Conservation (phyloP, 1,140 invertebrate genomes). For the Episyrphus balteatus region DNA sequence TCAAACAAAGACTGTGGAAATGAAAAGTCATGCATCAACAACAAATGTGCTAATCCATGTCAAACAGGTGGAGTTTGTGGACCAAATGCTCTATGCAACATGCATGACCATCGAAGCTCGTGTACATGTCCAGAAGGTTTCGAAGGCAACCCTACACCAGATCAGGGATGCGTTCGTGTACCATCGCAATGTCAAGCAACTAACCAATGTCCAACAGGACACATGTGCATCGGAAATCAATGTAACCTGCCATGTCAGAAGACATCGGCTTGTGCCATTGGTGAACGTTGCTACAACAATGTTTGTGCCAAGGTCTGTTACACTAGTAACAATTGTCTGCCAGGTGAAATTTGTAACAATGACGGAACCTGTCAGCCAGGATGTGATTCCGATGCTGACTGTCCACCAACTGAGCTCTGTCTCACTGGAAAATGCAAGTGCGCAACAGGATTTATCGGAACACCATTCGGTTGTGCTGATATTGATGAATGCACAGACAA, state of each 20-base stretch:
- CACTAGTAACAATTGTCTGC: slow-evolving; percentile 75
- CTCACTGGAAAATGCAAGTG: slow-evolving; percentile 68
- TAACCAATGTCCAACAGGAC: slow-evolving; percentile 57
- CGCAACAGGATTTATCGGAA: slow-evolving; percentile 54
- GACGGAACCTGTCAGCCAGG: slow-evolving; percentile 71
- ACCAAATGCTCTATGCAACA: slow-evolving; percentile 69
- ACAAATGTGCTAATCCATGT: slow-evolving; percentile 76
- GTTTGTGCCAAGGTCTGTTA: slow-evolving; percentile 78
- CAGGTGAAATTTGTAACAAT: slow-evolving; percentile 73
- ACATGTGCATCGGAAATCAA: slow-evolving; percentile 59
- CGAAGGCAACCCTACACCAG: slow-evolving; percentile 73
- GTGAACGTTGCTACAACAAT: slow-evolving; percentile 68
- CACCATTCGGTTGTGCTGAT: slow-evolving; percentile 59
- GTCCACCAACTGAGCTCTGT: slow-evolving; percentile 68
- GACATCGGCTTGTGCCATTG: slow-evolving; percentile 60
- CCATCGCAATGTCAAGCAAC: slow-evolving; percentile 50
- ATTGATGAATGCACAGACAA: slow-evolving; percentile 66
- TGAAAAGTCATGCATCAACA: slow-evolving; percentile 67
- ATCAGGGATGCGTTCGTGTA: slow-evolving; percentile 75
- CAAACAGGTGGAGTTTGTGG: slow-evolving; percentile 63
- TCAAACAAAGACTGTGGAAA: slow-evolving; percentile 65
- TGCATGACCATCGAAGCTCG: slow-evolving; percentile 53
- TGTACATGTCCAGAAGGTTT: slow-evolving; percentile 75
- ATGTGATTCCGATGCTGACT: slow-evolving; percentile 71
- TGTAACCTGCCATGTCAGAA: slow-evolving; percentile 66